phyloP scores from a whole-genome alignment of 2,888 invertebrate species.

The Baccha elongata region DNA sequence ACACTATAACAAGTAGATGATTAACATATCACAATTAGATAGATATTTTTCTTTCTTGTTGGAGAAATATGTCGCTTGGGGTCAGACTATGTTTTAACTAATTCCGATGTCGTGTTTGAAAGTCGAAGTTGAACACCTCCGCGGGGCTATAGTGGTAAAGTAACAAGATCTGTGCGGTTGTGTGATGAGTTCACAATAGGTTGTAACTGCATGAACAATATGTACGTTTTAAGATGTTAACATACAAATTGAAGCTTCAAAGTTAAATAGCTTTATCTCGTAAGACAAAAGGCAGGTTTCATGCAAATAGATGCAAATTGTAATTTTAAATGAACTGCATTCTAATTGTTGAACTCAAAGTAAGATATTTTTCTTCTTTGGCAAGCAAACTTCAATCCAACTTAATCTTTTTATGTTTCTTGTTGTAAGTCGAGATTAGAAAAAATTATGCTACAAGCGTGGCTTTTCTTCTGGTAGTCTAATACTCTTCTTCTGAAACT shows the following conservation, averaged over 20 bases:
- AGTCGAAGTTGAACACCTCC: slow-evolving; percentile 38
- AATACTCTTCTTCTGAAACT: too few species aligned
- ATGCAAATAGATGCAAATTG: too few species aligned
- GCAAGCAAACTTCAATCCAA: too few species aligned
- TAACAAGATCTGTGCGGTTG: slow-evolving; percentile 11
- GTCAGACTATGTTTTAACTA: slow-evolving; percentile 48
- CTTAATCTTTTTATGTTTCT: too few species aligned
- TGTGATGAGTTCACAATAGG: slow-evolving; percentile 37
- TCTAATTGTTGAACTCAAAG: too few species aligned
- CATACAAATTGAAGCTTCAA: background rate
- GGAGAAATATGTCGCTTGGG: slow-evolving; percentile 30
- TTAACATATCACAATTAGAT: slow-evolving; percentile 32
- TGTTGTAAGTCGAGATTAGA: too few species aligned
- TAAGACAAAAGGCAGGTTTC: too few species aligned
- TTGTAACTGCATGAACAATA: slow-evolving; percentile 8
- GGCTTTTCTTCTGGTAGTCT: too few species aligned
- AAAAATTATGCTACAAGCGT: too few species aligned
- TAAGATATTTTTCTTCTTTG: too few species aligned
- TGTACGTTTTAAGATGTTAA: slow-evolving; percentile 24
- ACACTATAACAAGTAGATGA: background rate
- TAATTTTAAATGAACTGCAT: too few species aligned
- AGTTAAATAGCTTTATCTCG: too few species aligned
- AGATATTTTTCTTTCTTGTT: background rate
- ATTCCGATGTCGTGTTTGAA: slow-evolving; percentile 56
- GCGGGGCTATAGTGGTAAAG: background rate